These are phyloP conservation scores for Paguma larvata DNA, from an alignment of 2,797 vertebrate species.

Conservation along the genomic window DNA sequence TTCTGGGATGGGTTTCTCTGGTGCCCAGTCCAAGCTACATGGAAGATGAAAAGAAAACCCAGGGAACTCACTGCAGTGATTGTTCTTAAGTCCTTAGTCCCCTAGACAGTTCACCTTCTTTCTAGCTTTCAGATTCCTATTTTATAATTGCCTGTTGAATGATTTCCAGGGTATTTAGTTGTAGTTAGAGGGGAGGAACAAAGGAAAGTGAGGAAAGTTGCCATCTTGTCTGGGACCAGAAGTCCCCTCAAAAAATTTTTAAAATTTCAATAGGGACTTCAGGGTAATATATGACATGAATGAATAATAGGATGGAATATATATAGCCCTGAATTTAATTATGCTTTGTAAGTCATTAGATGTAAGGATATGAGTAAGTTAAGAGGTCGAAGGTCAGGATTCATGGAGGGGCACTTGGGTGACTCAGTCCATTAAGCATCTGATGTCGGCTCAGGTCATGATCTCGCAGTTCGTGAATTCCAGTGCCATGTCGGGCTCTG, in stretches of 20 bases:
- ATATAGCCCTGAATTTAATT: background rate
- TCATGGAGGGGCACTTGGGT: background rate
- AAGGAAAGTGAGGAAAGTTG: background rate
- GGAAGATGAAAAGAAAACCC: background rate
- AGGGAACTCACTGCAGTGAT: background rate
- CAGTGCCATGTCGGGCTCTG: no score
- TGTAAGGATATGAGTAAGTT: background rate
- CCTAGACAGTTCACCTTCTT: background rate
- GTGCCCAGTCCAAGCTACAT: background rate
- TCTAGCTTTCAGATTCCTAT: background rate
- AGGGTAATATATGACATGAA: background rate
- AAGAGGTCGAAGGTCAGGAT: background rate
- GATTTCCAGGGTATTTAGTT: background rate
- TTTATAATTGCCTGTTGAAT: conserved; percentile 30
- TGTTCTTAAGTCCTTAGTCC: background rate
- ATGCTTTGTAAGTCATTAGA: background rate
- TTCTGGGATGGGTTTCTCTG: background rate
- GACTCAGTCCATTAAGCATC: no score
- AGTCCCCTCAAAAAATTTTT: background rate
- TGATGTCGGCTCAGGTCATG: no score
- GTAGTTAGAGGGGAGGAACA: background rate
- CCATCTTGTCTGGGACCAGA: background rate
- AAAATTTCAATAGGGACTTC: background rate
- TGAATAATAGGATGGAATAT: background rate
- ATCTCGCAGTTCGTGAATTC: no score